Conservation (phyloP, 1,140 invertebrate species). For the Drosophila melanogaster region DNA sequence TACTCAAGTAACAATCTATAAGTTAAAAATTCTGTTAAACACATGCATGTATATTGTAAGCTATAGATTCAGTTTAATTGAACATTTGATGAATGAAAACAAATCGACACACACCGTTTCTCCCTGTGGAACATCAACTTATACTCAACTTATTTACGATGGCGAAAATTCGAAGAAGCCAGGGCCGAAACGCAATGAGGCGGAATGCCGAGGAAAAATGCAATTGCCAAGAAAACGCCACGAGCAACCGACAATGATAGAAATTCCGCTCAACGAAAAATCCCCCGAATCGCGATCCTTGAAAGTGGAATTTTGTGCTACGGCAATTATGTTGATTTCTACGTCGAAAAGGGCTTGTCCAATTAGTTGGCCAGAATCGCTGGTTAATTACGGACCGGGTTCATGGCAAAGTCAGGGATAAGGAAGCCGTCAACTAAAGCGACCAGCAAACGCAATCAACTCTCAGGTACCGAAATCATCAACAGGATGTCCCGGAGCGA, state of each 20-base stretch:
- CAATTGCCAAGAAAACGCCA: conserved; percentile 58
- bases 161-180: conserved; percentile 25
- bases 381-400: conserved; percentile 31
- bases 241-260: conserved; percentile 39
- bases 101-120: neutral
- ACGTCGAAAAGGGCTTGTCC: conserved; percentile 17
- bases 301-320: conserved; percentile 43
- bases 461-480: conserved; percentile 49
- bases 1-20: too few species aligned
- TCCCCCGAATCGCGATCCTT: conserved; percentile 18
- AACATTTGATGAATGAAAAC: too few species aligned
- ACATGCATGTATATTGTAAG: too few species aligned
- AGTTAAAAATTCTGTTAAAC: too few species aligned
- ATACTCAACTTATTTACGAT: conserved; percentile 55
- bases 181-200: conserved; percentile 50
- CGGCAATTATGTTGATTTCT: conserved; percentile 74
- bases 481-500: conserved; percentile 57
- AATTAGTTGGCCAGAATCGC: conserved; percentile 41
- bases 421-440: neutral
- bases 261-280: conserved; percentile 58
- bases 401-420: too few species aligned
- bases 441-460: neutral
- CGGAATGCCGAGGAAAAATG: conserved; percentile 65
- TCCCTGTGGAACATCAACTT: conserved; percentile 13
- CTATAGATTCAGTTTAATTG: too few species aligned